These are phyloP conservation scores for Hippoglossus hippoglossus DNA, from an alignment of 2,797 vertebrate genomes.

Conservation along the genomic window DNA sequence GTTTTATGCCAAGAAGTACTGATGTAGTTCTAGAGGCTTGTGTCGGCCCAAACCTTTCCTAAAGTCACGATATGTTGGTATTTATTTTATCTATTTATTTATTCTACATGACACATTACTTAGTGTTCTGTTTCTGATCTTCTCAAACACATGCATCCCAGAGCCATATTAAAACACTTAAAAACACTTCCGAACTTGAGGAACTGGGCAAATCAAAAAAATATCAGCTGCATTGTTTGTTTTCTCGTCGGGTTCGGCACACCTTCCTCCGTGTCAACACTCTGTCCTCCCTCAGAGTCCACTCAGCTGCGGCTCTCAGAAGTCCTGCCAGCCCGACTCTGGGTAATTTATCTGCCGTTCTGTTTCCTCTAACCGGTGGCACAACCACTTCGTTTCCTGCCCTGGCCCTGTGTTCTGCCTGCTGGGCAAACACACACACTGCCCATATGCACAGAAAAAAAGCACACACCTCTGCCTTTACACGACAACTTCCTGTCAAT, in stretches of 20 bases:
- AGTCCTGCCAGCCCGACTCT: constrained; percentile 75
- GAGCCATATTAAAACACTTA: constrained; percentile 8
- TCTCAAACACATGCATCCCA: neutral
- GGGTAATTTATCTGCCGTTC: constrained; percentile 74
- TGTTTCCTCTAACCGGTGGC: constrained; percentile 74
- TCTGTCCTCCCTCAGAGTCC: constrained; percentile 66
- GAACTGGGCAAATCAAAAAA: constrained; percentile 30
- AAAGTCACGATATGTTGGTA: no score
- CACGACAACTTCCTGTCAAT: constrained; percentile 73
- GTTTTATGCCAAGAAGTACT: no score
- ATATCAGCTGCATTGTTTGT: constrained; percentile 48
- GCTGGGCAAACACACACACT: constrained; percentile 68
- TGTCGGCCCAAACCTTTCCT: no score
- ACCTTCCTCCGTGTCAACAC: constrained; percentile 65
- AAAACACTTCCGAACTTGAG: constrained; percentile 24
- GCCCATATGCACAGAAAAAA: constrained; percentile 21
- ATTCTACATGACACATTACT: neutral
- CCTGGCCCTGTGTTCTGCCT: constrained; percentile 66
- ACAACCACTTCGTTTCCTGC: constrained; percentile 72
- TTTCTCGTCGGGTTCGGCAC: constrained; percentile 57
- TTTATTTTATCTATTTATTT: no score
- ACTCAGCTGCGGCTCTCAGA: constrained; percentile 67
- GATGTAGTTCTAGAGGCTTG: no score
- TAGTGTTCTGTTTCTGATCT: neutral
- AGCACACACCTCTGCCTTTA: constrained; percentile 62